These are phyloP conservation scores for Poeciliopsis occidentalis DNA, from an alignment of 2,113 vertebrate species.

Conservation along the genomic window DNA sequence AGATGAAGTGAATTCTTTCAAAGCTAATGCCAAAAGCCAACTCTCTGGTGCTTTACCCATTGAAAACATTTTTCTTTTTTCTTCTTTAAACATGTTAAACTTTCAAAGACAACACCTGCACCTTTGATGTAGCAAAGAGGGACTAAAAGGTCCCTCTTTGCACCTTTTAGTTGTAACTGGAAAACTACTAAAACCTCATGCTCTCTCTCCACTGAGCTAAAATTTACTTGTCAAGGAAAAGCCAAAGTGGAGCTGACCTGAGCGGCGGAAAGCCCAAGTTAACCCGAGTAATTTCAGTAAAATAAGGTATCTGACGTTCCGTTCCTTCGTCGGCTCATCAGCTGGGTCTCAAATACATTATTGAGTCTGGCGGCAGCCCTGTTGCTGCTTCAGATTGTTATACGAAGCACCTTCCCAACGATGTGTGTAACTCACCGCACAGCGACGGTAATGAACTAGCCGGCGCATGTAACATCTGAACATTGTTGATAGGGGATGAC, in stretches of 20 bases:
- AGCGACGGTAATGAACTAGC: slow-evolving; percentile 3
- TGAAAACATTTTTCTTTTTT: background rate
- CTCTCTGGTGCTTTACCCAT: background rate
- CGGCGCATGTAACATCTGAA: slow-evolving; percentile 47
- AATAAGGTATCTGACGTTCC: slow-evolving; percentile 46
- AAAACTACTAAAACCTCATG: background rate
- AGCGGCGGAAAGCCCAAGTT: slow-evolving; percentile 19
- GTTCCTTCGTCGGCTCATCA: slow-evolving; percentile 64
- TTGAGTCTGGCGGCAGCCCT: slow-evolving; percentile 49
- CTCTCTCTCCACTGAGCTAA: slow-evolving; percentile 23
- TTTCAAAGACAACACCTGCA: background rate
- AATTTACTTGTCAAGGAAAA: slow-evolving; percentile 26
- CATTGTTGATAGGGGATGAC: slow-evolving; percentile 63
- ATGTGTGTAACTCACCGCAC: slow-evolving; percentile 20
- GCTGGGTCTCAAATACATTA: slow-evolving; percentile 60
- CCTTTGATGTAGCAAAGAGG: no score
- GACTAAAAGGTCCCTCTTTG: background rate
- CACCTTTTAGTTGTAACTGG: background rate
- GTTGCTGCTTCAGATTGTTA: slow-evolving; percentile 57
- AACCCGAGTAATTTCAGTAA: slow-evolving; percentile 48
- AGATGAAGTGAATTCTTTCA: no score
- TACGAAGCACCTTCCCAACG: slow-evolving; percentile 37
- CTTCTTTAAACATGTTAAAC: background rate
- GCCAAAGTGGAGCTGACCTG: slow-evolving; percentile 40
- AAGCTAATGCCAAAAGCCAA: background rate